Conservation (phyloP, 2,888 invertebrate genomes). For the Phanerotoma sp. region DNA sequence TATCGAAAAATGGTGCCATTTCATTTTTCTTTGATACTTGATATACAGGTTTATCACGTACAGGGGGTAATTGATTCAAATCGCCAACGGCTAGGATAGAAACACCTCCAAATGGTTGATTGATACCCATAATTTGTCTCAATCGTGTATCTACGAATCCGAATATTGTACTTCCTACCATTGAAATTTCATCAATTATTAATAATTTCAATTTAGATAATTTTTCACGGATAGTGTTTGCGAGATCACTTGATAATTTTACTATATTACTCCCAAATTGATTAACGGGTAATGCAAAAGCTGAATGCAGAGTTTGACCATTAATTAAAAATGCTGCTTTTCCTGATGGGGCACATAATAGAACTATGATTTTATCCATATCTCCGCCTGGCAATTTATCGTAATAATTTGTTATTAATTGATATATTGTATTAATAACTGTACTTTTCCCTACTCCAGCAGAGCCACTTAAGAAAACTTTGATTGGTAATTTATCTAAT, state of each 20-base stretch:
- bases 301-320: constrained; percentile 39
- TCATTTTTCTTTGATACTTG: constrained; percentile 11
- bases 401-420: constrained; percentile 33
- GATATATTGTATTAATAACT: constrained; percentile 38
- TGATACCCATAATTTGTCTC: constrained; percentile 40
- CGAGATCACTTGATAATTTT: constrained; percentile 21
- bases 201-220: too few species aligned
- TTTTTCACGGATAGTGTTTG: constrained; percentile 34
- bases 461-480: constrained; percentile 37
- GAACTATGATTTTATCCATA: constrained; percentile 32
- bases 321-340: constrained; percentile 39
- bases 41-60: constrained; percentile 38
- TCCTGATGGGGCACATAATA: constrained; percentile 36
- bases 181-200: constrained; percentile 50
- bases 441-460: constrained; percentile 45
- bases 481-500: constrained; percentile 27
- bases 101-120: constrained; percentile 43
- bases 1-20: constrained; percentile 15
- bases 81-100: constrained; percentile 47
- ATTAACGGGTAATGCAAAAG: constrained; percentile 33
- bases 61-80: constrained; percentile 46
- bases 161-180: constrained; percentile 40
- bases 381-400: constrained; percentile 21
- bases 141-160: constrained; percentile 40
- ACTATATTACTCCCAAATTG: constrained; percentile 17